Evolutionary conservation across 2,113 vertebrate genomes (phyloP).

Genomic region (Malurus cyaneus): DNA sequence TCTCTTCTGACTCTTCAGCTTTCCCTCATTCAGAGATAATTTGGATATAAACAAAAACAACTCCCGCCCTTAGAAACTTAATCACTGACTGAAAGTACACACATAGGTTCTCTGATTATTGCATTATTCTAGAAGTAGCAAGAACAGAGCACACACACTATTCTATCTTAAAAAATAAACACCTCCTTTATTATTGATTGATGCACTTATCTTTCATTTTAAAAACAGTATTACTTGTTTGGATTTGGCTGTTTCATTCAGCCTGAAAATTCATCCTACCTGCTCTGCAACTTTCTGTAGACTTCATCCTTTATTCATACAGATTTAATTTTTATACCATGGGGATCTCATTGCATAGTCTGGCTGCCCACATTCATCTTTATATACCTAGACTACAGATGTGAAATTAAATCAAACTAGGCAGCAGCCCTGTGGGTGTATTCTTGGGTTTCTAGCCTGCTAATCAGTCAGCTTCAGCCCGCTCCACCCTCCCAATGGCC

Average conservation of each 20-base stretch:
- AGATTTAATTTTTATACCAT: not conserved
- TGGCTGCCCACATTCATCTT: not conserved
- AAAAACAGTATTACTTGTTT: not conserved
- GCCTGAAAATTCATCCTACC: not conserved
- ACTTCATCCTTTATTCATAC: not conserved
- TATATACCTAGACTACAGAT: not conserved
- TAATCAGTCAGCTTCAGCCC: not conserved
- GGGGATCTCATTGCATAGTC: not conserved
- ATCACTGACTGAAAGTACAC: not conserved
- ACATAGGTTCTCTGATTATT: not conserved
- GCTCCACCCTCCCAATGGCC: not conserved
- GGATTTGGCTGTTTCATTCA: not conserved
- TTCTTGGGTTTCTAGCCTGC: not conserved
- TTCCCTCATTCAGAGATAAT: not conserved
- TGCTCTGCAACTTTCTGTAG: not conserved
- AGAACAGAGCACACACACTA: not conserved
- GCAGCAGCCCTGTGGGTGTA: not conserved
- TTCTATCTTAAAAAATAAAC: not conserved
- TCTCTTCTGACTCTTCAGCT: not conserved
- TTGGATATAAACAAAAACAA: not conserved
- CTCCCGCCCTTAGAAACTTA: not conserved
- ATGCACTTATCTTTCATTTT: not conserved
- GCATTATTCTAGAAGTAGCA: not conserved
- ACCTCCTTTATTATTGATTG: not conserved
- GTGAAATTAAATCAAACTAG: not conserved